Evolutionary conservation across 30 jellyfish, hydroid and myxozoan genomes (phyloP), one percentile per base, ranked within the genome.

Genomic region (Catostylus mosaicus): DNA sequence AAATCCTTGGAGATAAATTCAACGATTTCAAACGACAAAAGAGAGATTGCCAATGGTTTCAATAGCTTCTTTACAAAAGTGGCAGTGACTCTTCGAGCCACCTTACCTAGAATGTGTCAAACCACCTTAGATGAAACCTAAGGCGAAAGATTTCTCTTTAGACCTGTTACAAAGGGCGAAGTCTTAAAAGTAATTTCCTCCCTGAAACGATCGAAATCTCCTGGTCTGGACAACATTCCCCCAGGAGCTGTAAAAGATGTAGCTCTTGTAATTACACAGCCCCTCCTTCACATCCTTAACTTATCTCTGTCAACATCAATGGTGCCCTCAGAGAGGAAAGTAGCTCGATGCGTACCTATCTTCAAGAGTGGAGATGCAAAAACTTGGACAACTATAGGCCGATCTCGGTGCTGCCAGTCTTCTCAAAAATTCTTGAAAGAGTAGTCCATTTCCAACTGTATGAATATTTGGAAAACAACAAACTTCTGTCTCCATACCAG

Each of bases 211-310:
- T 88, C 95, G 31, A 75, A 84, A 61, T 82, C 95, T 40, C 62
- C 95, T 43, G 90, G 95, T 35, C 90, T 80, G 20, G 95, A 84
- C 82, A 73, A 67, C 69, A 45, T 74, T 27, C 94, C 94, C 63
- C 90, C 91, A 80, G 84, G 91, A 50, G 66, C 84, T 35, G 76
- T 77, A 16, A 77, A 57, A 77, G 89, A 62, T 77, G 89, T 71
- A 68, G 89, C 89, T 11, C 81, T 48, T 36, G 89, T 35, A 40
- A 73, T 73, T 73, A 73, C 47, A 40, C 85, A 73, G 76, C 85
- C 85, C 67, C 85, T 73, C 85, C 85, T 73, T 46, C 85, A 73
- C 75, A 73, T 73, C 85, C 45, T 73, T 3, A 73, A 73, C 75
- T 66, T 73, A 46, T 73, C 85, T 73, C 18, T 73, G 24, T 40